Conservation (phyloP, 2,113 vertebrate species). For the Pholis gunnellus region DNA sequence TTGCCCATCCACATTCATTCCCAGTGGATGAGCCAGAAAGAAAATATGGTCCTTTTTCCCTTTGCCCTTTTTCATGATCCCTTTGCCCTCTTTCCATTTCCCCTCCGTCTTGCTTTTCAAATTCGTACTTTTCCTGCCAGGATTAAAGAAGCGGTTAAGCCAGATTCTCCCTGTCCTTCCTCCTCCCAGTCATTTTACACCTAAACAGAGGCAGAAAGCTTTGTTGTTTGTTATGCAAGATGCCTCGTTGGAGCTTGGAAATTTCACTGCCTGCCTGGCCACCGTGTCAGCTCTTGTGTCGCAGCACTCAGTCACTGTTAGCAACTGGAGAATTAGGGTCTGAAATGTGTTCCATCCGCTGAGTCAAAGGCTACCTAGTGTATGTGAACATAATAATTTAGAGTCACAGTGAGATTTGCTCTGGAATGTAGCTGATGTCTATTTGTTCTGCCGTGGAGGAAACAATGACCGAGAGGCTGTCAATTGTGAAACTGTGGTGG, state of each 20-base stretch:
- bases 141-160: slow-evolving; percentile 58
- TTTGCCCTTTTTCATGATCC: slow-evolving; percentile 21
- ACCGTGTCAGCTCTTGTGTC: slow-evolving; percentile 50
- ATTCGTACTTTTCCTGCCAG: slow-evolving; percentile 39
- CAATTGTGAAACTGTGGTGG: slow-evolving; percentile 52
- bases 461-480: slow-evolving; percentile 62
- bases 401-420: slow-evolving; percentile 39
- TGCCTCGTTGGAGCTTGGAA: slow-evolving; percentile 44
- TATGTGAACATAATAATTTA: slow-evolving; percentile 53
- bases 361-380: slow-evolving; percentile 55
- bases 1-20: slow-evolving; percentile 2
- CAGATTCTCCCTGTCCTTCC: not conserved
- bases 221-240: slow-evolving; percentile 71
- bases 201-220: slow-evolving; percentile 50
- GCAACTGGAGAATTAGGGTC: slow-evolving; percentile 49
- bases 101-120: slow-evolving; percentile 13
- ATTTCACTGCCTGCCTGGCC: slow-evolving; percentile 53
- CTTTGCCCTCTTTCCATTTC: slow-evolving; percentile 19
- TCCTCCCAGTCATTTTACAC: slow-evolving; percentile 27
- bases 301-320: slow-evolving; percentile 57
- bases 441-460: slow-evolving; percentile 29
- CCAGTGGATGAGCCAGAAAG: slow-evolving; percentile 6
- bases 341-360: slow-evolving; percentile 40
- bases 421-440: slow-evolving; percentile 35
- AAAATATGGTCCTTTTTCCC: not conserved